These are phyloP conservation scores for Myotis yumanensis DNA, from an alignment of 2,113 vertebrate species.

Conservation along the genomic window DNA sequence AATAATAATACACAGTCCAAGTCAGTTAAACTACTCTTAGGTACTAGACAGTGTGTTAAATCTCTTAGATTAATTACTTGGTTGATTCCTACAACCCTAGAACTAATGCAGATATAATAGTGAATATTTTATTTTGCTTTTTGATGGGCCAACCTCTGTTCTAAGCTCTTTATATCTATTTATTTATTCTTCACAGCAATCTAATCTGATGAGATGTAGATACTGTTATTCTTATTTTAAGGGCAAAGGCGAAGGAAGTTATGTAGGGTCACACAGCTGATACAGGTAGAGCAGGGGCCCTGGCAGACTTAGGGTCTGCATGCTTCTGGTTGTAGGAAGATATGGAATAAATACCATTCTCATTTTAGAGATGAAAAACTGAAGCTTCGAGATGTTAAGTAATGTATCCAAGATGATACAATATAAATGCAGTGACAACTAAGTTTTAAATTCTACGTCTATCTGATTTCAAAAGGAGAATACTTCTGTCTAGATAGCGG, in stretches of 20 bases:
- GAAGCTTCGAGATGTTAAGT: conserved; percentile 36
- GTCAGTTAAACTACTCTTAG: background rate
- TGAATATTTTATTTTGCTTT: conserved; percentile 17
- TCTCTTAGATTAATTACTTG: background rate
- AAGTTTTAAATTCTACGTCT: conserved; percentile 35
- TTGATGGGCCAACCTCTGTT: background rate
- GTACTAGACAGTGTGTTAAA: background rate
- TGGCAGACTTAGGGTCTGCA: background rate
- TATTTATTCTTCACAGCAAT: conserved; percentile 27
- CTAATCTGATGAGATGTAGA: background rate
- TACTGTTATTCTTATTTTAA: conserved; percentile 40
- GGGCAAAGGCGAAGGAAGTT: background rate
- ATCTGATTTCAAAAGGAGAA: background rate
- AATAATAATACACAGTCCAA: background rate
- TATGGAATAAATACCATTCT: conserved; percentile 17
- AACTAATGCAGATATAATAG: background rate
- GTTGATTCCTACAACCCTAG: conserved; percentile 5
- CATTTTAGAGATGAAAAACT: conserved; percentile 28
- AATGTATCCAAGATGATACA: background rate
- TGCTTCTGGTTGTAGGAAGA: background rate
- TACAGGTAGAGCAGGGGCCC: background rate
- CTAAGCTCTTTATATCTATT: conserved; percentile 25
- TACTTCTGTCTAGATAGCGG: background rate
- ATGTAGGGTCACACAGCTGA: background rate
- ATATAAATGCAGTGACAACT: conserved; percentile 7